Percentiles rank a stretch among this genome's conserved stretches.
Evolutionary conservation across 2,888 invertebrate species (phyloP).

Genomic region (Elegia similella): DNA sequence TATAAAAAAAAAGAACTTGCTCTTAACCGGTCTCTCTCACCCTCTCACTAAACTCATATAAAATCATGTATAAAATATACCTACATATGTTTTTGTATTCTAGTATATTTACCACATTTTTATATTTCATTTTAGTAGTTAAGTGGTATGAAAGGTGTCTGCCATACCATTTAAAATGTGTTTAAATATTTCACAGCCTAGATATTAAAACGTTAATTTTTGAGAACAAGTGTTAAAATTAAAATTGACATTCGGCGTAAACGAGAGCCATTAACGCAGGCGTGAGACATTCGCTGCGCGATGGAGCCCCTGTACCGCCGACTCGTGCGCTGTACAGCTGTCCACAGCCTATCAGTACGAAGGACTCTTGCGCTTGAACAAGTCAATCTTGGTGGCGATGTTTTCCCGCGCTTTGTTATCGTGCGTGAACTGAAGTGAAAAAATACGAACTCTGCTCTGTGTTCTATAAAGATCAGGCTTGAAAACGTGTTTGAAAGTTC

Average conservation of each 20-base stretch:
- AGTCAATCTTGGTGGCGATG: conserved; percentile 14
- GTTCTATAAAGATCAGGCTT: background rate
- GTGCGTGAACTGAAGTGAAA: conserved; percentile 20
- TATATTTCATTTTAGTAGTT: too few relatives aligned
- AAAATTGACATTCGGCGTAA: background rate
- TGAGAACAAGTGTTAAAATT: conserved; percentile 2
- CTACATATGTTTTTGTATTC: too few relatives aligned
- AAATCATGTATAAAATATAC: too few relatives aligned
- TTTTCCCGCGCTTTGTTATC: conserved; percentile 33
- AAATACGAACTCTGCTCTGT: background rate
- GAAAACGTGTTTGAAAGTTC: background rate
- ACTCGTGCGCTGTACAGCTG: background rate
- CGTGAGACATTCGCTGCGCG: conserved; percentile 1
- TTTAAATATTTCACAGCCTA: background rate
- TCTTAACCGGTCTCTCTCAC: too few relatives aligned
- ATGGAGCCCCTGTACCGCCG: background rate
- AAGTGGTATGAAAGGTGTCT: background rate
- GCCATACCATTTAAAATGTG: background rate
- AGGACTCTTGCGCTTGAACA: conserved; percentile 21
- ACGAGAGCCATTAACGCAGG: background rate
- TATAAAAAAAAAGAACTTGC: too few relatives aligned
- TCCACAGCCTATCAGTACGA: conserved; percentile 22
- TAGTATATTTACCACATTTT: too few relatives aligned
- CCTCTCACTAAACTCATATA: too few relatives aligned
- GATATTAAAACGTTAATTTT: background rate